A percentile compares a stretch with the other conserved stretches of the same genome.
These are phyloP conservation scores for Philantomba maxwellii DNA, from an alignment of 2,113 vertebrate species.

Conservation along the genomic window DNA sequence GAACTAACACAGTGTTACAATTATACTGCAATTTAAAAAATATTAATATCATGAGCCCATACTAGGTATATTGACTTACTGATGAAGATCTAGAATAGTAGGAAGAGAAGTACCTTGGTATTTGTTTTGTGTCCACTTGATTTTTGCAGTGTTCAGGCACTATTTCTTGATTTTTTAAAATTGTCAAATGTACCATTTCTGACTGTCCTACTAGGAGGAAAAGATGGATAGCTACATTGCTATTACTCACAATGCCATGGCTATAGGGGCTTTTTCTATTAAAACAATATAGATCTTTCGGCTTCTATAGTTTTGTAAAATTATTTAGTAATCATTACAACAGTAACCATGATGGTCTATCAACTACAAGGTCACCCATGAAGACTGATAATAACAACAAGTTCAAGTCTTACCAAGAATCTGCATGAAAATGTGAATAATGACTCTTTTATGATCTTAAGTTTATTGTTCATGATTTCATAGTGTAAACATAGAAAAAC, in stretches of 20 bases:
- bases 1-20: neutral
- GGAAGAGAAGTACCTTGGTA: neutral
- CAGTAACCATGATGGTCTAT: neutral
- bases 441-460: neutral
- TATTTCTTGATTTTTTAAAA: neutral
- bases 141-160: neutral
- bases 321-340: neutral
- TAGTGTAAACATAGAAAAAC: neutral
- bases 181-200: neutral
- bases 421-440: neutral
- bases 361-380: neutral
- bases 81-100: neutral
- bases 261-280: neutral
- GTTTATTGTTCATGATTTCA: neutral
- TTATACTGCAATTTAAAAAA: neutral
- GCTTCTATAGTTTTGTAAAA: neutral
- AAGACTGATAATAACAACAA: neutral
- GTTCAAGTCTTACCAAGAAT: neutral
- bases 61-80: neutral
- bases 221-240: neutral
- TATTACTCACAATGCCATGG: neutral
- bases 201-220: neutral
- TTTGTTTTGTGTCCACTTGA: neutral
- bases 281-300: neutral
- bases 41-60: neutral